Conservation (phyloP, 2,888 invertebrate species). For the Cheilosia urbana region DNA sequence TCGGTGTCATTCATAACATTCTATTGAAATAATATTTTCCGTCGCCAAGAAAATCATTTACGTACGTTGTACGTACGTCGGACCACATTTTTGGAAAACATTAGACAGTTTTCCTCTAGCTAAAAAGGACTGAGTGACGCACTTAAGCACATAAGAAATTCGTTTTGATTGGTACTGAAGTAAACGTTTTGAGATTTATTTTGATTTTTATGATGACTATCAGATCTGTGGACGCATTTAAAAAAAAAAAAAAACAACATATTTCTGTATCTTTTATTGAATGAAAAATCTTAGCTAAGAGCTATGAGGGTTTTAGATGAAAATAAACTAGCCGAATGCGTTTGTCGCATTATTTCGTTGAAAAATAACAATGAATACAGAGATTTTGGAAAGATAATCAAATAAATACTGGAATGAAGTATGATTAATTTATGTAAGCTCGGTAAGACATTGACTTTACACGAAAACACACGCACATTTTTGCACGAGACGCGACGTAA, state of each 20-base stretch:
- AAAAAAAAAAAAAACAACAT: not conserved
- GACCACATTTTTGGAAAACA: constrained; percentile 13
- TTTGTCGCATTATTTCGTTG: constrained; percentile 16
- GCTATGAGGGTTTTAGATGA: constrained; percentile 15
- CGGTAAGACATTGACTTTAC: too few relatives aligned
- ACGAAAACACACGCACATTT: too few relatives aligned
- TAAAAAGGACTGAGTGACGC: constrained; percentile 38
- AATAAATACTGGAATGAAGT: too few relatives aligned
- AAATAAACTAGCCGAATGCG: constrained; percentile 25
- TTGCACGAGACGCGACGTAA: too few relatives aligned
- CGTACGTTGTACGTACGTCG: not conserved
- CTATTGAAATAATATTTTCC: not conserved
- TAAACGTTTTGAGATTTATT: constrained; percentile 29
- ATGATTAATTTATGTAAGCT: too few relatives aligned
- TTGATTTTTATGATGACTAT: constrained; percentile 50
- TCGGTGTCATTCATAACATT: constrained; percentile 23
- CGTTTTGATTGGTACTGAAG: constrained; percentile 1
- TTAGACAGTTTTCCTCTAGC: not conserved
- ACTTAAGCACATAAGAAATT: constrained; percentile 52
- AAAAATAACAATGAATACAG: too few relatives aligned
- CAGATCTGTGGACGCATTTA: constrained; percentile 11
- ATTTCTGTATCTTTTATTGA: constrained; percentile 14
- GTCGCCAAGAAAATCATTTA: not conserved
- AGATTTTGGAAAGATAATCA: too few relatives aligned
- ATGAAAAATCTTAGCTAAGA: too few relatives aligned